A percentile compares a stretch with the other conserved stretches of the same genome.
phyloP scores from a whole-genome alignment of 2,797 vertebrate species.

The Sus cebifrons region DNA sequence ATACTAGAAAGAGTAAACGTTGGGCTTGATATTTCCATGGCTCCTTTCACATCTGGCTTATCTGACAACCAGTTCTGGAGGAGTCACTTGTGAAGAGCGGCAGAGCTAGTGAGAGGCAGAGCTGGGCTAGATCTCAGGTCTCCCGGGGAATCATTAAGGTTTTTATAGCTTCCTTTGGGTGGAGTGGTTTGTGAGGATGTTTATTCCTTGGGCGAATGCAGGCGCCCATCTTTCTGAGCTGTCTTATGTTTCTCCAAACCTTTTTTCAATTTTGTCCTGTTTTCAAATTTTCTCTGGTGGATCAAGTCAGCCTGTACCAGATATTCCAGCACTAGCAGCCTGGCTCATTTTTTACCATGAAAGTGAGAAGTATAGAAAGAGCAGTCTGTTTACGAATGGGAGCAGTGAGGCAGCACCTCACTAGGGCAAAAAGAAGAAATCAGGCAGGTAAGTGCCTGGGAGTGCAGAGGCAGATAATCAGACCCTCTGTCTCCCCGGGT shows the following conservation, averaged over 20 bases:
- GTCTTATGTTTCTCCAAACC: conserved; percentile 7
- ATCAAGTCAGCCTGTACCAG: not conserved
- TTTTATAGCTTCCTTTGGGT: conserved; percentile 67
- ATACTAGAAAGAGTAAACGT: not conserved
- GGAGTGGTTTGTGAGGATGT: conserved; percentile 41
- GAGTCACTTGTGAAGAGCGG: not conserved
- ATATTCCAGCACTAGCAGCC: not conserved
- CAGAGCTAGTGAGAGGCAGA: conserved; percentile 23
- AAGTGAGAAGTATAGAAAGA: conserved; percentile 34
- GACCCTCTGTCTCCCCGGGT: not conserved
- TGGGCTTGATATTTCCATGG: not conserved
- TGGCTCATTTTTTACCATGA: conserved; percentile 29
- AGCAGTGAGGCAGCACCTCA: not conserved
- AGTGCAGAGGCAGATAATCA: not conserved
- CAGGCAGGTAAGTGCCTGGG: not conserved
- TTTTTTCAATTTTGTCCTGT: conserved; percentile 58
- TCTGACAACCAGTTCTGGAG: not conserved
- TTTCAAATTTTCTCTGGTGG: conserved; percentile 58
- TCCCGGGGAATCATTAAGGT: conserved; percentile 56
- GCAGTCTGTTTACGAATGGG: not conserved
- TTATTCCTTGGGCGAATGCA: not conserved
- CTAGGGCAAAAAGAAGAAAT: not conserved
- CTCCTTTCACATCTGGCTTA: not conserved
- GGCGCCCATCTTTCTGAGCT: not conserved
- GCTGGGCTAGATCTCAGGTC: not conserved